Evolutionary conservation across 2,797 vertebrate genomes (phyloP).

Genomic region (Dromococcyx pavoninus): DNA sequence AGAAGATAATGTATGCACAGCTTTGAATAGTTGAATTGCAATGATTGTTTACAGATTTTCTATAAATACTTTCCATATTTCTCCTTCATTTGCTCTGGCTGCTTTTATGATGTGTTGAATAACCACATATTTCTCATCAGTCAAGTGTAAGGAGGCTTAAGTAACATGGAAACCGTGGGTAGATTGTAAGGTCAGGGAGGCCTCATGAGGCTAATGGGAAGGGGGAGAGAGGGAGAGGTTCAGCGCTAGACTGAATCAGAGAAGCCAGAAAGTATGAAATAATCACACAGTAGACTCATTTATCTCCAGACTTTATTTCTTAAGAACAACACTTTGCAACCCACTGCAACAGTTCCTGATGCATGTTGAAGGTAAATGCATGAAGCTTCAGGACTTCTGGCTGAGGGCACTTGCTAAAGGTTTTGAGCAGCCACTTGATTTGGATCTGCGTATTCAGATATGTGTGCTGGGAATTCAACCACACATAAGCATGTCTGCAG

Average conservation of each 20-base stretch:
- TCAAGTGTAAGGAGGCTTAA: slow-evolving; percentile 59
- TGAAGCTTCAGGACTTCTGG: background rate
- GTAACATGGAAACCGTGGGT: slow-evolving; percentile 54
- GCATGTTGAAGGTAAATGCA: background rate
- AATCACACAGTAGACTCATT: background rate
- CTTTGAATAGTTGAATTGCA: background rate
- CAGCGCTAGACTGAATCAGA: background rate
- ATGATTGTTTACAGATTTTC: slow-evolving; percentile 52
- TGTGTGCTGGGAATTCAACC: background rate
- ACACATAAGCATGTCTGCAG: background rate
- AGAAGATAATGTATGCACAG: background rate
- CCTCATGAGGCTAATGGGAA: slow-evolving; percentile 29
- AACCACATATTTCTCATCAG: slow-evolving; percentile 61
- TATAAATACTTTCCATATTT: slow-evolving; percentile 54
- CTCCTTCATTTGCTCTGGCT: slow-evolving; percentile 32
- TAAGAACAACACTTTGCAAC: background rate
- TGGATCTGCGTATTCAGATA: background rate
- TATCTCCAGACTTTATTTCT: slow-evolving; percentile 21
- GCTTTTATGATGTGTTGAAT: slow-evolving; percentile 54
- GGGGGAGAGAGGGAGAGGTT: slow-evolving; percentile 44
- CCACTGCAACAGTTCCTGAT: background rate
- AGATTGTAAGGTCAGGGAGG: background rate
- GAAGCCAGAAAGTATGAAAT: background rate
- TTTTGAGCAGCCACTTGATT: background rate
- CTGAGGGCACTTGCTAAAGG: background rate